Percentiles rank a stretch among this genome's conserved stretches.
Conservation (phyloP, 2,888 invertebrate species). For the Drosophila aldrichi region DNA sequence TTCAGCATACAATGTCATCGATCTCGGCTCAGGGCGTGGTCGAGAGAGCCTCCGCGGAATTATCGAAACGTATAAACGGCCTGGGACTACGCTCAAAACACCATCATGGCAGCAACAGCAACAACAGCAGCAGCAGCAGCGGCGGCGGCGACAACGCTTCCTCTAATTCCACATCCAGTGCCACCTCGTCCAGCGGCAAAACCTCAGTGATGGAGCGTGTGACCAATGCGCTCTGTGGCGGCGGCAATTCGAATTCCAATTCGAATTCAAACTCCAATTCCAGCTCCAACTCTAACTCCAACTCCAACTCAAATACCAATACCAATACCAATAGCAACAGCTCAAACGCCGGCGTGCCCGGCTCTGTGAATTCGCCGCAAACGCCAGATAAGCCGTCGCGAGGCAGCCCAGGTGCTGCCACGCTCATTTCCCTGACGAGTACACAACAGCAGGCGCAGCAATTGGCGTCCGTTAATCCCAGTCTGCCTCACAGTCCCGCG, state of each 20-base stretch:
- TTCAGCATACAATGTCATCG: constrained; percentile 89
- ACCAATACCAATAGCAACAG: constrained; percentile 57
- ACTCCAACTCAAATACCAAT: constrained; percentile 80
- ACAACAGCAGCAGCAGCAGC: constrained; percentile 37
- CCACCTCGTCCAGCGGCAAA: constrained; percentile 86
- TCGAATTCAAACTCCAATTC: constrained; percentile 73
- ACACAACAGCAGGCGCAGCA: constrained; percentile 50
- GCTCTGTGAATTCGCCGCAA: constrained; percentile 44
- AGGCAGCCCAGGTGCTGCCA: constrained; percentile 51
- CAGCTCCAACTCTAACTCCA: constrained; percentile 81
- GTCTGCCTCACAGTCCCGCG: constrained; percentile 39
- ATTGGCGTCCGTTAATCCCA: constrained; percentile 32
- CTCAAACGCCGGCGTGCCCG: constrained; percentile 43
- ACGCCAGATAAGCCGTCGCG: constrained; percentile 82
- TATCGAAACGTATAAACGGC: constrained; percentile 95
- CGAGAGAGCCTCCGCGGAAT: constrained; percentile 95
- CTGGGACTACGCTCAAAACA: constrained; percentile 89
- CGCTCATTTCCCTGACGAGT: constrained; percentile 42
- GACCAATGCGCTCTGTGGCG: constrained; percentile 94
- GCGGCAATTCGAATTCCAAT: constrained; percentile 85
- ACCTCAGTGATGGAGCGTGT: constrained; percentile 94
- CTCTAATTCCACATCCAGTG: constrained; percentile 56
- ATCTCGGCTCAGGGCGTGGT: constrained; percentile 96
- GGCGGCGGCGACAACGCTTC: constrained; percentile 35
- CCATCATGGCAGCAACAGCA: constrained; percentile 84